Evolutionary conservation across 1,140 invertebrate genomes (phyloP), one percentile per base, ranked within the genome.

Genomic region (Myzus persicae): DNA sequence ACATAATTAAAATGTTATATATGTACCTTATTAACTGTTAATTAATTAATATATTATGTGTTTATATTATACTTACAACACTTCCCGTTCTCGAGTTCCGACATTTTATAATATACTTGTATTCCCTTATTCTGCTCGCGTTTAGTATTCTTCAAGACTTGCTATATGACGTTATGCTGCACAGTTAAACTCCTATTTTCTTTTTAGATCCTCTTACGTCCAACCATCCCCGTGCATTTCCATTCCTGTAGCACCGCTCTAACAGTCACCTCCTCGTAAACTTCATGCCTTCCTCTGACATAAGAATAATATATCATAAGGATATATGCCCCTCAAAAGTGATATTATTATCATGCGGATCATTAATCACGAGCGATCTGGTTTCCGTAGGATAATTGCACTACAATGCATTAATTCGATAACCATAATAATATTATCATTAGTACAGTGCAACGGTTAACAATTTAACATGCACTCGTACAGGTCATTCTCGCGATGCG

Each of bases 321-420:
- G 24, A 54, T 54, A 67, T 67, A n/a, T 5, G 5, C n/a, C 14
- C n/a, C n/a, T n/a, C 5, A 76, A 76, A 67, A n/a, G 59, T n/a
- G 59, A 76, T 36, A n/a, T n/a, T 76, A 76, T 67, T 59, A 54
- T 59, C 31, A 26, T 59, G 11, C 6, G 59, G n/a, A 76, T 46
- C 85, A 46, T 87, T n/a, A 87, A 89, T 36, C 31, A 46, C 48
- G 20, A 11, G 22, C 46, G n/a, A 51, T 40, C 88, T 26, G 36
- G 36, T 40, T 90, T 40, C 14, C 26, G 42, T 90, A 4, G 36
- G 8, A 54, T 59, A 59, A 90, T 90, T 90, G 36, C 36, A 18
- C 20, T 40, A 90, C 88, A 90, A 90, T 90, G 51, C 26, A 89
- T 59, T 90, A 42, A 90, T 90, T 40, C 20, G 26, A 90, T 90